phyloP scores from a whole-genome alignment of 2,888 invertebrate species.

The Mellilla xanthometata region DNA sequence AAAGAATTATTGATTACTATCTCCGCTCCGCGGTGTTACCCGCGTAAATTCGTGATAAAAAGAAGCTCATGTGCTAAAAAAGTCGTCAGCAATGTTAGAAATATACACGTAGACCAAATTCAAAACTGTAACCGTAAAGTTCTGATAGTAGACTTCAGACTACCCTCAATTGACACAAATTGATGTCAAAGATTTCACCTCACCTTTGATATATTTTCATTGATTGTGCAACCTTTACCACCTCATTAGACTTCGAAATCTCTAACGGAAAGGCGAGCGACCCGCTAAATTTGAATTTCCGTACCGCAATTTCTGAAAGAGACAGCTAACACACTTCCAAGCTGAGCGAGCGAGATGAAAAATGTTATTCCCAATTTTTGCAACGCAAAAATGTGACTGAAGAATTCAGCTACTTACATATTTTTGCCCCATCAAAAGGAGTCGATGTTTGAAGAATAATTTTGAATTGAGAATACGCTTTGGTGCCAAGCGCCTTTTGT shows the following conservation, averaged over 20 bases:
- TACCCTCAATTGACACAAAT: constrained; percentile 10
- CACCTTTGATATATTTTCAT: constrained; percentile 64
- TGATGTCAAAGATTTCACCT: constrained; percentile 36
- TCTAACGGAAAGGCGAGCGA: constrained; percentile 75
- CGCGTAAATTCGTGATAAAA: no score
- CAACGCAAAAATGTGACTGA: constrained; percentile 71
- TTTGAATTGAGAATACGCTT: constrained; percentile 83
- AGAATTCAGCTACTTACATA: constrained; percentile 80
- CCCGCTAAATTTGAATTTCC: constrained; percentile 79
- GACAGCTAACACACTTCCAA: constrained; percentile 33
- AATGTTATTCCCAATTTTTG: constrained; percentile 43
- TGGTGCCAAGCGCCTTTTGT: constrained; percentile 78
- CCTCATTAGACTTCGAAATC: constrained; percentile 76
- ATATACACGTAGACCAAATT: no score
- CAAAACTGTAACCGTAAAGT: no score
- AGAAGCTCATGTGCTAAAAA: no score
- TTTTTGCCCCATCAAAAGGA: constrained; percentile 79
- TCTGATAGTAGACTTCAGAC: background rate
- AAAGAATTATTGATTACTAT: no score
- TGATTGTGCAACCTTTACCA: constrained; percentile 76
- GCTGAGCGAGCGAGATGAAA: constrained; percentile 41
- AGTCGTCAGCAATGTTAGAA: no score
- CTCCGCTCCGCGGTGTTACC: no score
- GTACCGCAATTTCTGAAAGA: constrained; percentile 58
- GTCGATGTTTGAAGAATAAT: constrained; percentile 73